Percentiles rank a stretch among this genome's conserved stretches.
These are phyloP conservation scores for Salpingus planirostris DNA, from an alignment of 2,888 invertebrate genomes.

Conservation along the genomic window DNA sequence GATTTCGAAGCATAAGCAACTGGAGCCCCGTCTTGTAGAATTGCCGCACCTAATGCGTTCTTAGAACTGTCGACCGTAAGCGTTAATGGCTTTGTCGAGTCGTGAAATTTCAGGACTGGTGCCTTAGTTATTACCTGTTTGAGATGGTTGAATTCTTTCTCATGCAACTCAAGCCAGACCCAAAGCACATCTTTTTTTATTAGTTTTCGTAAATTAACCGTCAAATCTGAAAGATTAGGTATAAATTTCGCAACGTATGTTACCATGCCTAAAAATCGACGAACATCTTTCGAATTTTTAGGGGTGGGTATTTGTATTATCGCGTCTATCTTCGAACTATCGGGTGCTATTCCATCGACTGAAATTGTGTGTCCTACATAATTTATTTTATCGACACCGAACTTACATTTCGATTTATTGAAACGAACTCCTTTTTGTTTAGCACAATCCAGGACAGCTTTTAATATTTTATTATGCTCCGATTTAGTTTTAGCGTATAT, in stretches of 20 bases:
- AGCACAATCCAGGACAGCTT: slow-evolving; percentile 16
- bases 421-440: slow-evolving; percentile 15
- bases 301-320: slow-evolving; percentile 7
- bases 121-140: slow-evolving; percentile 4
- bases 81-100: slow-evolving; percentile 3
- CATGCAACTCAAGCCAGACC: slow-evolving; percentile 4
- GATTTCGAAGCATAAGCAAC: slow-evolving; percentile 23
- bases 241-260: slow-evolving; percentile 8
- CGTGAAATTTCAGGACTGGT: slow-evolving; percentile 5
- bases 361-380: slow-evolving; percentile 22
- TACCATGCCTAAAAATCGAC: slow-evolving; percentile 8
- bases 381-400: slow-evolving; percentile 17
- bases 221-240: slow-evolving; percentile 6
- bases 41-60: slow-evolving; percentile 15
- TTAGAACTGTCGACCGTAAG: slow-evolving; percentile 17
- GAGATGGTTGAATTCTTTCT: slow-evolving; percentile 4
- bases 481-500: slow-evolving; percentile 17
- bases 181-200: slow-evolving; percentile 6
- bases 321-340: slow-evolving; percentile 2
- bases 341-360: slow-evolving; percentile 12
- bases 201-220: slow-evolving; percentile 4
- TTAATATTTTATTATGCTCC: slow-evolving; percentile 18
- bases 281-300: slow-evolving; percentile 6
- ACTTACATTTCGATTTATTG: slow-evolving; percentile 18
- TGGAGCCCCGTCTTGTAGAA: slow-evolving; percentile 21